phyloP scores from a whole-genome alignment of 2,797 vertebrate genomes.

The Toxotes lorentzi region DNA sequence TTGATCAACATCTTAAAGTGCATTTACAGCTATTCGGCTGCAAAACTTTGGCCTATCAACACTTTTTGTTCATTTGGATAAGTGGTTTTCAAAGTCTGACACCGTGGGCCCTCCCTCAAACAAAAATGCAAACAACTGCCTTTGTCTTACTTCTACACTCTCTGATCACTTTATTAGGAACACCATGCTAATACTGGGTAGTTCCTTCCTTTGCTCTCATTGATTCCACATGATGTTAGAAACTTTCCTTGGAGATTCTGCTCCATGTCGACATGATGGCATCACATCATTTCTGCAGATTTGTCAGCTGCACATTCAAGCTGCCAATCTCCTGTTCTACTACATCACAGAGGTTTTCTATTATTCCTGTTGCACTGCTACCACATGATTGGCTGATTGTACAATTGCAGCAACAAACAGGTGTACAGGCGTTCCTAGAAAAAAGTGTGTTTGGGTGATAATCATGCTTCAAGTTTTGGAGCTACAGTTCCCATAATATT shows the following conservation, averaged over 20 bases:
- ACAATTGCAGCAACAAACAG: neutral
- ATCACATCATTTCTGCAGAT: neutral
- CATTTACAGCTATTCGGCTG: neutral
- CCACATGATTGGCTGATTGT: neutral
- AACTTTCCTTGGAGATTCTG: neutral
- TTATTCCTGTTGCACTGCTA: neutral
- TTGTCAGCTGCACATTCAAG: neutral
- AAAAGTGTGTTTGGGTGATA: neutral
- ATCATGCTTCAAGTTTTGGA: neutral
- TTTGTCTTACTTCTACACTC: neutral
- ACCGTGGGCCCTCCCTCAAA: neutral
- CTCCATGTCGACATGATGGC: neutral
- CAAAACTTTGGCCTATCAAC: neutral
- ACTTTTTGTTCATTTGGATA: neutral
- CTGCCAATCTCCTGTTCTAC: neutral
- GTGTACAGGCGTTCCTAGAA: neutral
- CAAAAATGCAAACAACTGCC: neutral
- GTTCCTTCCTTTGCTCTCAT: neutral
- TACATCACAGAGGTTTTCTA: neutral
- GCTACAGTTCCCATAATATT: neutral
- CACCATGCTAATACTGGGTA: neutral
- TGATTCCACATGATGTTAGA: neutral
- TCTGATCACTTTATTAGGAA: neutral
- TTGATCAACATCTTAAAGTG: constrained; percentile 3
- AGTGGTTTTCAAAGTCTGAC: neutral